Percentiles rank a stretch among this genome's conserved stretches.
Conservation (phyloP, 2,888 invertebrate species). For the Drosophila nigricruria region DNA sequence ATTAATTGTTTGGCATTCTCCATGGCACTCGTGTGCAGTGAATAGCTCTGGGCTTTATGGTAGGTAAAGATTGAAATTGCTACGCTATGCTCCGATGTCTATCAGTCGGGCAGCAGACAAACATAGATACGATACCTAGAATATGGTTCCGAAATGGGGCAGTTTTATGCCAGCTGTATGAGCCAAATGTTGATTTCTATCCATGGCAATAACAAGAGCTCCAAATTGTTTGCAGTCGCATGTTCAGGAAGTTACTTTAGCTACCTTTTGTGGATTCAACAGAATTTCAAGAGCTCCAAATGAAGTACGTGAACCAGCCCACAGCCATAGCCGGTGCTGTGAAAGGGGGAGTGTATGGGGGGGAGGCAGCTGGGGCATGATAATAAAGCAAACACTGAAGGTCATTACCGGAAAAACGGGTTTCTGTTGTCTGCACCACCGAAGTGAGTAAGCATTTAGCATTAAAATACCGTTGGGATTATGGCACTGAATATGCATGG, state of each 20-base stretch:
- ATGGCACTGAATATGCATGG: constrained; percentile 78
- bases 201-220: constrained; percentile 22
- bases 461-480: constrained; percentile 79
- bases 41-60: constrained; percentile 33
- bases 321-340: constrained; percentile 15
- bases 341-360: constrained; percentile 1
- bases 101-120: constrained; percentile 2
- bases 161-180: constrained; percentile 14
- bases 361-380: constrained; percentile 29
- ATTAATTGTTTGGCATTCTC: constrained; percentile 52
- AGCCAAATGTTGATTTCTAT: constrained; percentile 21
- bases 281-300: constrained; percentile 44
- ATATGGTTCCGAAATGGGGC: constrained; percentile 27
- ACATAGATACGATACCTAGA: constrained; percentile 25
- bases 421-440: constrained; percentile 47
- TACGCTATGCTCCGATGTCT: constrained; percentile 12
- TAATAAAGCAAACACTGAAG: constrained; percentile 73
- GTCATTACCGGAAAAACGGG: constrained; percentile 82
- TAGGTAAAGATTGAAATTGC: constrained; percentile 22
- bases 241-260: constrained; percentile 58
- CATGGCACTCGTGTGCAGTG: constrained; percentile 43
- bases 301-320: constrained; percentile 46
- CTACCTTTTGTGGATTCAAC: constrained; percentile 51
- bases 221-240: constrained; percentile 41
- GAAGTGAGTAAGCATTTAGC: constrained; percentile 77